These are phyloP conservation scores for Neosalanx taihuensis DNA, from an alignment of 2,797 vertebrate species.

Conservation along the genomic window DNA sequence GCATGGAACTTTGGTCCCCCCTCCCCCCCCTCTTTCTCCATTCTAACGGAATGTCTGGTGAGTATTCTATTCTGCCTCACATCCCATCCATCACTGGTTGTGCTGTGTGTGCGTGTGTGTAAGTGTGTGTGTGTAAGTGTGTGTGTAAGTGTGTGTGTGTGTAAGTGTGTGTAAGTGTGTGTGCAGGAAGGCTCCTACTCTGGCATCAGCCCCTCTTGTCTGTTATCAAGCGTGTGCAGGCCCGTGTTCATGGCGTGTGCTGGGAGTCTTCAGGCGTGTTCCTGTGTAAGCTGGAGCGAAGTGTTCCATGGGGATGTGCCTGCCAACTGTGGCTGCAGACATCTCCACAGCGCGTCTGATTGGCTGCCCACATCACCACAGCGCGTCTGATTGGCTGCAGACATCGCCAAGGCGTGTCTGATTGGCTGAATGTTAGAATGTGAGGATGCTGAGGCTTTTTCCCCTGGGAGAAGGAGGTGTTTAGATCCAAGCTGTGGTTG, in stretches of 20 bases:
- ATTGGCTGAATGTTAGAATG: too few relatives aligned
- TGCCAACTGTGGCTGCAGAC: neutral
- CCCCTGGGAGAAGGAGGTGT: too few relatives aligned
- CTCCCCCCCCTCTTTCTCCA: conserved; percentile 38
- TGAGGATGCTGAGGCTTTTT: too few relatives aligned
- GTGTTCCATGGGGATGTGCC: neutral
- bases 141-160: neutral
- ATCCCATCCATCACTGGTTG: conserved; percentile 20
- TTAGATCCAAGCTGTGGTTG: neutral
- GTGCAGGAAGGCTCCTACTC: neutral
- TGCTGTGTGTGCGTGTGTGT: conserved; percentile 51
- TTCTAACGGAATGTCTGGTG: conserved; percentile 64
- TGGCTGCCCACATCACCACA: too few relatives aligned
- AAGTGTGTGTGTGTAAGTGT: conserved; percentile 17
- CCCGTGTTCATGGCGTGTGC: neutral
- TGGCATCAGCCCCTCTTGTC: neutral
- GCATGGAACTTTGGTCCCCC: conserved; percentile 13
- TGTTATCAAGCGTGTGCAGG: neutral
- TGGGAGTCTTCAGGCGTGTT: neutral
- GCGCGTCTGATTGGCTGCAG: too few relatives aligned
- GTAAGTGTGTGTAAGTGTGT: neutral
- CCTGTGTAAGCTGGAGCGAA: neutral
- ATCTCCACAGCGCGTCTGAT: neutral
- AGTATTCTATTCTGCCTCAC: conserved; percentile 45
- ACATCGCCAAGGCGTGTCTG: too few relatives aligned